A percentile compares a stretch with the other conserved stretches of the same genome.
Evolutionary conservation across 1,140 invertebrate species (phyloP).

Genomic region (Vollenhovia emeryi): DNA sequence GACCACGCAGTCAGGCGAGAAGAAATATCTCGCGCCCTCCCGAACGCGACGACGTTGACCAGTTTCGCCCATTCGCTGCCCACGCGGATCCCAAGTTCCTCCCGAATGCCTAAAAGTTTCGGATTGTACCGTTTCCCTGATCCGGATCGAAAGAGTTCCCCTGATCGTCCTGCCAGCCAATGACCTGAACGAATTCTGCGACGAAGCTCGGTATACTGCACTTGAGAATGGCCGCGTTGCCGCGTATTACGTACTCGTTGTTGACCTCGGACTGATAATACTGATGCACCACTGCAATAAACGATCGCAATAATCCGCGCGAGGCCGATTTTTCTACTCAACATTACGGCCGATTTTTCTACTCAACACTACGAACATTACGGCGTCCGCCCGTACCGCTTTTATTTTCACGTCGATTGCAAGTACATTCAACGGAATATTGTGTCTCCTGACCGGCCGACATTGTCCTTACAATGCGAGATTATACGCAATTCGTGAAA

Average conservation of each 20-base stretch:
- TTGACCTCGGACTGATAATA: conserved; percentile 96
- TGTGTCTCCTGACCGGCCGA: too few relatives aligned
- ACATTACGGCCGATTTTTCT: conserved; percentile 17
- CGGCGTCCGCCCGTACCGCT: neutral
- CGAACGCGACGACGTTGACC: conserved; percentile 66
- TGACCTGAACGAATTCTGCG: conserved; percentile 94
- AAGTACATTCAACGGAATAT: neutral
- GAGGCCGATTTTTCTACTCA: conserved; percentile 10
- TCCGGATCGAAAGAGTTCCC: conserved; percentile 89
- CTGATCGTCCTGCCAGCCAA: conserved; percentile 94
- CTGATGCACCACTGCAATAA: conserved; percentile 93
- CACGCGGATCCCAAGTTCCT: conserved; percentile 6
- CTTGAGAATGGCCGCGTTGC: conserved; percentile 96
- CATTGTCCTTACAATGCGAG: neutral
- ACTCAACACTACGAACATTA: neutral
- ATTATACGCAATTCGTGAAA: neutral
- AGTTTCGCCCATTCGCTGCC: conserved; percentile 31
- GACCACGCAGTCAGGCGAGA: neutral
- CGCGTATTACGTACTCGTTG: conserved; percentile 97
- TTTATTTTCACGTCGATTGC: neutral
- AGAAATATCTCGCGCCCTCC: neutral
- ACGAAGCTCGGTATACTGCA: conserved; percentile 97
- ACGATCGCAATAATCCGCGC: conserved; percentile 48
- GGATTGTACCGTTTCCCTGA: conserved; percentile 75
- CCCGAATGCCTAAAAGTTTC: neutral